A percentile compares a stretch with the other conserved stretches of the same genome.
Conservation (phyloP, 2,888 invertebrate species). For the Lathronympha strigana region DNA sequence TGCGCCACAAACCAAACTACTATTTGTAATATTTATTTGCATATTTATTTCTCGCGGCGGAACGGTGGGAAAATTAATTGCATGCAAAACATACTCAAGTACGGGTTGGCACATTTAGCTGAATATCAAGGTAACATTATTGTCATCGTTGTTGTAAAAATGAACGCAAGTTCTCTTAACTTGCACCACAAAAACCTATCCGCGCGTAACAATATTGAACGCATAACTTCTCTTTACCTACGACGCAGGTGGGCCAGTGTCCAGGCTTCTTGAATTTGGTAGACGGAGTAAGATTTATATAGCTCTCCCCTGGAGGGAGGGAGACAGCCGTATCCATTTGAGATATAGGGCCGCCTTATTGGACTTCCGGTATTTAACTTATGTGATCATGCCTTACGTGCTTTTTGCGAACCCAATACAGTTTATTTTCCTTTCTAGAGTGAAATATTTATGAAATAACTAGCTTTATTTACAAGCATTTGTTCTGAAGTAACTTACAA, state of each 20-base stretch:
- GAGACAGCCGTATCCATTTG: constrained; percentile 25
- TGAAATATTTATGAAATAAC: neutral
- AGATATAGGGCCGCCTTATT: constrained; percentile 41
- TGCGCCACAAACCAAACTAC: too few species aligned
- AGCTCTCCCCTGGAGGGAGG: constrained; percentile 20
- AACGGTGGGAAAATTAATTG: too few species aligned
- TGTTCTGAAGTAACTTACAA: too few species aligned
- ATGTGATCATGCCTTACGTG: constrained; percentile 32
- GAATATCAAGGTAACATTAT: too few species aligned
- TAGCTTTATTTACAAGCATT: neutral
- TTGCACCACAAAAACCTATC: constrained; percentile 33
- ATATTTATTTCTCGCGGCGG: too few species aligned
- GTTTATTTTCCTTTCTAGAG: neutral
- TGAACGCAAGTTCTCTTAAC: neutral
- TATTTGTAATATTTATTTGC: too few species aligned
- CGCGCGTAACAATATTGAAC: constrained; percentile 41
- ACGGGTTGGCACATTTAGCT: too few species aligned
- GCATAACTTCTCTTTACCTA: constrained; percentile 43
- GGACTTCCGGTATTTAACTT: constrained; percentile 42
- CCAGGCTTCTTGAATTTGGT: constrained; percentile 41
- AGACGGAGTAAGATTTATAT: constrained; percentile 39
- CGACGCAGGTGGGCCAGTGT: constrained; percentile 42
- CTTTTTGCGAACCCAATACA: constrained; percentile 9
- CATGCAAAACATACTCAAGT: too few species aligned
- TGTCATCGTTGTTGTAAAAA: too few species aligned